phyloP scores from a whole-genome alignment of 2,797 vertebrate species.

The Lepus oiostolus region DNA sequence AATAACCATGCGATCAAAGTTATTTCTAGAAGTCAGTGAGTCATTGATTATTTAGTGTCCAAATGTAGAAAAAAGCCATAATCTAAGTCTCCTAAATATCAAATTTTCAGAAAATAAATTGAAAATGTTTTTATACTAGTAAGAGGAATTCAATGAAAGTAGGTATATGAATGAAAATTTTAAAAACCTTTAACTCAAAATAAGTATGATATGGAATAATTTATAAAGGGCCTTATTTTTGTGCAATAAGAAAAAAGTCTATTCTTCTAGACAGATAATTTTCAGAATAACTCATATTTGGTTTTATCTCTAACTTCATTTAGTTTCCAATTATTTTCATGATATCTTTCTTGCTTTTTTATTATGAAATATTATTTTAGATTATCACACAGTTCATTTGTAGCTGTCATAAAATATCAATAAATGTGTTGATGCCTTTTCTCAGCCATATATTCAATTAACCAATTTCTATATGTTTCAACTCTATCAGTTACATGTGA shows the following conservation, averaged over 20 bases:
- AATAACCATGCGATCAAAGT: not conserved
- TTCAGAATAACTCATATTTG: not conserved
- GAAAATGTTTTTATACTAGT: not conserved
- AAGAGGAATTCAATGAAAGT: not conserved
- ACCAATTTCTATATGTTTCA: slow-evolving; percentile 25
- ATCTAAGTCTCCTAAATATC: not conserved
- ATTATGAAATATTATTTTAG: not conserved
- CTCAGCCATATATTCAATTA: not conserved
- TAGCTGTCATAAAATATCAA: not conserved
- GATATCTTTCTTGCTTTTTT: not conserved
- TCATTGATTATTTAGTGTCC: not conserved
- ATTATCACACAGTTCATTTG: not conserved
- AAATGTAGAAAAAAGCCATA: not conserved
- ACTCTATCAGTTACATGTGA: not conserved
- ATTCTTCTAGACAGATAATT: not conserved
- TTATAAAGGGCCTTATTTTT: not conserved
- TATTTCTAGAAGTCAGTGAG: not conserved
- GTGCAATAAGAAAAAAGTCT: not conserved
- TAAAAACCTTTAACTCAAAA: slow-evolving; percentile 17
- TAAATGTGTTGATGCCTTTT: not conserved
- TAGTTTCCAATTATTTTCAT: not conserved
- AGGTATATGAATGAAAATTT: not conserved
- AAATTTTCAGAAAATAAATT: slow-evolving; percentile 53
- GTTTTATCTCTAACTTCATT: not conserved
- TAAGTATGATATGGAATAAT: not conserved